A percentile compares a stretch with the other conserved stretches of the same genome.
These are phyloP conservation scores for Corbicula japonica DNA, from an alignment of 2,888 invertebrate species.

Conservation along the genomic window DNA sequence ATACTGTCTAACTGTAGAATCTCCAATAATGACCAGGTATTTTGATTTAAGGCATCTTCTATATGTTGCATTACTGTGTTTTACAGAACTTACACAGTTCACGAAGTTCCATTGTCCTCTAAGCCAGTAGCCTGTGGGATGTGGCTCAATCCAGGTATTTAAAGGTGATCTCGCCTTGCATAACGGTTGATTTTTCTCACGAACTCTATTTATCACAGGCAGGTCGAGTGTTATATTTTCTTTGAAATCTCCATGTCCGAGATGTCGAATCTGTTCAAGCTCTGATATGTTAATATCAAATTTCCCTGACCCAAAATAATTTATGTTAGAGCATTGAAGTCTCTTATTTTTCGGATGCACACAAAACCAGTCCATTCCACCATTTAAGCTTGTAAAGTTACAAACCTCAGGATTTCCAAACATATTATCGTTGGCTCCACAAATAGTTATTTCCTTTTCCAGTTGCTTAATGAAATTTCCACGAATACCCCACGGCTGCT, in stretches of 20 bases:
- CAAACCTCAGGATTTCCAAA: slow-evolving; percentile 27
- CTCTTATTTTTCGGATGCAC: slow-evolving; percentile 12
- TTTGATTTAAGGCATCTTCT: slow-evolving; percentile 35
- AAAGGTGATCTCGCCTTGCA: background rate
- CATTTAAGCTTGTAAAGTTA: slow-evolving; percentile 44
- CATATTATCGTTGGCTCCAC: slow-evolving; percentile 25
- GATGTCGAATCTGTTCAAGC: background rate
- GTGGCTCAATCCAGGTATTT: slow-evolving; percentile 23
- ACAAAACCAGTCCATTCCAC: slow-evolving; percentile 40
- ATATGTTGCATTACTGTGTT: background rate
- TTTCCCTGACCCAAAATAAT: slow-evolving; percentile 6
- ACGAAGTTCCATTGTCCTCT: background rate
- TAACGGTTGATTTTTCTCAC: background rate
- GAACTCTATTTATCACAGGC: background rate
- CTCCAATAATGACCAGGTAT: slow-evolving; percentile 32
- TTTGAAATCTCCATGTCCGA: background rate
- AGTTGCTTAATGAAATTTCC: background rate
- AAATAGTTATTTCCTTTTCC: slow-evolving; percentile 8
- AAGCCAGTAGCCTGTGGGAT: slow-evolving; percentile 32
- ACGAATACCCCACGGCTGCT: slow-evolving; percentile 30
- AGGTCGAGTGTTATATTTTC: background rate
- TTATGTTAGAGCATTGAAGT: slow-evolving; percentile 28
- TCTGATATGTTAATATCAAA: background rate
- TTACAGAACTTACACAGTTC: background rate
- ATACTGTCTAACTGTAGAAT: slow-evolving; percentile 43